Base-by-base conservation (phyloP, 2,113 vertebrate species). In the Hystrix brachyura region DNA sequence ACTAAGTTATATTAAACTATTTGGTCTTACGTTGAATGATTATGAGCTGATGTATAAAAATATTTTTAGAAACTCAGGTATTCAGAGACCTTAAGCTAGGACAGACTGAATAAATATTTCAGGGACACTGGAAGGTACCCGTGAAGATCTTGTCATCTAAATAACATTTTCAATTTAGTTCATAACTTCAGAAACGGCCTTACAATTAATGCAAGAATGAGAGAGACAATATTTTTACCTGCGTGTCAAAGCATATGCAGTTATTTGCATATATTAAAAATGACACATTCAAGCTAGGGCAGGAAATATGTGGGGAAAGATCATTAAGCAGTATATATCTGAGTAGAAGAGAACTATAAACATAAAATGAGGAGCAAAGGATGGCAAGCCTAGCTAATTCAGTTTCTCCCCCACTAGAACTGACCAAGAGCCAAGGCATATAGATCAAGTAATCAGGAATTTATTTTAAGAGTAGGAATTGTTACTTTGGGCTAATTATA, bases 41-140 rank as follows among this genome's bases (percentile, higher is more conserved):
- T 55, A 57, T 62, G 84, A 92, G 59, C 18, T 96, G 15, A 60
- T 71, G 11, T 59, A 84, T 67, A 72, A 93, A 87, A 82, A 46
- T 51, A 62, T 55, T 25, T 48, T 18, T 87, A 79, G 46, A 38
- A 92, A 19, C 27, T 72, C 65, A 76, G 2, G 27, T 92, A 7
- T 91, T 90, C 72, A 65, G 59, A 82, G 34, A 88, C 23, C 29
- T 8, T 67, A 12, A 27, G 4, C 21, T 85, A 84, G 53, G 34
- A 81, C 4, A 23, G 38, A 60, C 60, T 83, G 5, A 29, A 65
- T 34, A 87, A 32, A 62, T 18, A 76, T 83, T 95, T 92, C 5
- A 79, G 25, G 32, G 25, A 71, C 51, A 57, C 7, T 59, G 2
- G 19, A 88, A 76, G 13, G 0, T 65, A 60, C 43, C 46, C 55